These are phyloP conservation scores for Silvanus unidentatus DNA, from an alignment of 2,888 invertebrate genomes.

Conservation along the genomic window DNA sequence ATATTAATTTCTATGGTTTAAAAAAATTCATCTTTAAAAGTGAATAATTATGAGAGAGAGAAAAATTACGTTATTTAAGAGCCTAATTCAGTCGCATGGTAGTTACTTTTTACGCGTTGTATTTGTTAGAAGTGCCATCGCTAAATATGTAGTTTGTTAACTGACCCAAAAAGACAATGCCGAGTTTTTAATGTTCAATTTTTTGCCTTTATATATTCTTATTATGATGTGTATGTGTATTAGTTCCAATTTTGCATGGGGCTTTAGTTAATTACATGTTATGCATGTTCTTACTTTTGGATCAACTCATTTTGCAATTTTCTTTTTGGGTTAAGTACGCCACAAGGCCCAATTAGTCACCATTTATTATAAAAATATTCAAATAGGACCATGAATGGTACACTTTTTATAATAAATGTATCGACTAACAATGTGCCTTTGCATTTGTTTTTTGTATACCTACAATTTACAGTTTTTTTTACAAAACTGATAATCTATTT, in stretches of 20 bases:
- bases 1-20: slow-evolving; percentile 10
- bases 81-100: slow-evolving; percentile 45
- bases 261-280: slow-evolving; percentile 35
- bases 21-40: not conserved
- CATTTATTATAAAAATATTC: too few relatives aligned
- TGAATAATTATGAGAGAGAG: not conserved
- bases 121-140: slow-evolving; percentile 44
- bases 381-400: too few relatives aligned
- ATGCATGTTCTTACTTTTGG: slow-evolving; percentile 33
- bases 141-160: slow-evolving; percentile 45
- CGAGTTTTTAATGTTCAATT: too few relatives aligned
- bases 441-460: too few relatives aligned
- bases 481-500: too few relatives aligned
- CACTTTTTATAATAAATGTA: too few relatives aligned
- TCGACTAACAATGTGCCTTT: too few relatives aligned
- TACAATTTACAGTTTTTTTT: too few relatives aligned
- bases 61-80: slow-evolving; percentile 25
- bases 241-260: slow-evolving; percentile 39
- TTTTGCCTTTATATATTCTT: slow-evolving; percentile 5
- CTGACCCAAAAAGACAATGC: slow-evolving; percentile 45
- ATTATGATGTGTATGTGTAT: slow-evolving; percentile 33
- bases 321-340: slow-evolving; percentile 46
- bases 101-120: slow-evolving; percentile 41
- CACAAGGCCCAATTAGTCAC: not conserved
- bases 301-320: slow-evolving; percentile 16